Percentiles rank a stretch among this genome's conserved stretches.
phyloP scores from a whole-genome alignment of 2,888 invertebrate genomes.

The Leistus spinibarbis region DNA sequence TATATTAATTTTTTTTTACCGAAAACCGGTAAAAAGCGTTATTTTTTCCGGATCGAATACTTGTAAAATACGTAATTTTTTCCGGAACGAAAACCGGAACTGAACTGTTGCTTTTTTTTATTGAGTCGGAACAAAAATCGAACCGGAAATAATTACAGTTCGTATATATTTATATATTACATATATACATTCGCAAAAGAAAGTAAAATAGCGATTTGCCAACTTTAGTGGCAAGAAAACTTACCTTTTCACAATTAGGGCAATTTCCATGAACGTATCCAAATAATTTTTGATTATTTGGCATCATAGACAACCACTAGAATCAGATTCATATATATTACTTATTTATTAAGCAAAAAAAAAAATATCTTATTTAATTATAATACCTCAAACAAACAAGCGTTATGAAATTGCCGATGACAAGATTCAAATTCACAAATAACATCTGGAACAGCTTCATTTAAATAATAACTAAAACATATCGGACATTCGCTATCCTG shows the following conservation, averaged over 20 bases:
- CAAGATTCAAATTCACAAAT: conserved; percentile 6
- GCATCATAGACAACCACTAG: conserved; percentile 15
- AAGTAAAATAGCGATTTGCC: neutral
- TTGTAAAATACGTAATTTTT: too few species aligned
- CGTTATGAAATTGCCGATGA: conserved; percentile 5
- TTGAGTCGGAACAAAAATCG: too few species aligned
- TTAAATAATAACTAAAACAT: conserved; percentile 10
- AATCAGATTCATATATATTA: neutral
- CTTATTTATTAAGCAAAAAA: neutral
- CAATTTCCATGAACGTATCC: conserved; percentile 2
- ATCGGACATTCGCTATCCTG: conserved; percentile 3
- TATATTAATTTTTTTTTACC: too few species aligned
- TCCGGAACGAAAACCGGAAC: too few species aligned
- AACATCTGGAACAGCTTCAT: neutral
- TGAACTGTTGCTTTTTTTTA: too few species aligned
- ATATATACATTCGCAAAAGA: neutral
- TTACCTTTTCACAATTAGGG: conserved; percentile 14
- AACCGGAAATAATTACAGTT: too few species aligned
- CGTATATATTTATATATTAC: too few species aligned
- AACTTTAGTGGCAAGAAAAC: neutral
- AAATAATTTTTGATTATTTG: neutral
- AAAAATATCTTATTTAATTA: neutral
- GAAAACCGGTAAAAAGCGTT: too few species aligned
- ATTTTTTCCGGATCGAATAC: too few species aligned
- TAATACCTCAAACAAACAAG: conserved; percentile 9